Base-by-base conservation (phyloP, 2,797 vertebrate species). In the Australoheros facetus region DNA sequence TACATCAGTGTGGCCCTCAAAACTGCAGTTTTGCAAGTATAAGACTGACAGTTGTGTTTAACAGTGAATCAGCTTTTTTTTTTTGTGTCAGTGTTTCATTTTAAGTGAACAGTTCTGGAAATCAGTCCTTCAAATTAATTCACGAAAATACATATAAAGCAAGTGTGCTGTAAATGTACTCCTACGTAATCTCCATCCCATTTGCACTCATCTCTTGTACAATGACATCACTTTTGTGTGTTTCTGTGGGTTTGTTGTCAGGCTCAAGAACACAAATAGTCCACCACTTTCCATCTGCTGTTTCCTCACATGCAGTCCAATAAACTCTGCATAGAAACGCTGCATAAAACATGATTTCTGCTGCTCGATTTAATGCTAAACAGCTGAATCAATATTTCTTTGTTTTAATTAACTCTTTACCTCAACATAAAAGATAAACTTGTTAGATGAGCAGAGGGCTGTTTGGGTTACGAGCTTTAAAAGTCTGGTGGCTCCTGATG, bases 181-280 rank as follows among this genome's bases (percentile, higher is more conserved):
- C 11, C 64, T 51, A 37, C 34, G 9, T 37, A n/a, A 30, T 82
- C 10, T 14, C 80, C 64, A 76, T 59, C 56, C 19, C 0, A 13
- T 84, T 62, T 77, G 72, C 73, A 71, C 60, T 48, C 62, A 37
- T 75, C 45, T 34, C 56, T 58, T 64, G 70, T 21, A 3, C 26
- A 17, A 58, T 90, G 82, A 88, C 79, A 56, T 84, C 82, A 83
- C 60, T 79, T 60, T 53, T 62, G 19, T 79, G 62, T 70, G 28
- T 84, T 69, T 71, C 80, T 80, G 64, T 80, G n/a, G 56, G 59
- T 81, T 77, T 82, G 60, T 34, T n/a, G 5, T 60, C 51, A 69
- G 13, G 64, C 64, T 30, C 64, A 69, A 69, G 64, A 69, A 26
- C 45, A 69, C 76, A 74, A 70, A 72, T 37, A 72, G 70, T 75